Evolutionary conservation across 2,888 invertebrate genomes (phyloP), one percentile per base, ranked within the genome.

Genomic region (Clunio marinus): DNA sequence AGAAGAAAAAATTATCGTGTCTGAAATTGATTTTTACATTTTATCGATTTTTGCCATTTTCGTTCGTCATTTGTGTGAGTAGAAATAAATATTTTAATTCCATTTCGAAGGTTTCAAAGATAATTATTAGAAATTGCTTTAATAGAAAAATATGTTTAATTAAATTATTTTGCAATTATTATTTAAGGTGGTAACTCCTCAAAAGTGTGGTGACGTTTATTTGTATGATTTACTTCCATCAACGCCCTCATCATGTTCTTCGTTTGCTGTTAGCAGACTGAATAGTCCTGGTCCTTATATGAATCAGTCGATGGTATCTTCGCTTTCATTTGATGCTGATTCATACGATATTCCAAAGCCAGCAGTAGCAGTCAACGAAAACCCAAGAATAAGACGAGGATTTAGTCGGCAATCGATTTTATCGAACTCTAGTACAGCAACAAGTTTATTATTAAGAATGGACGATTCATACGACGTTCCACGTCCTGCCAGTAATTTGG

Each of bases 191-290:
- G 81, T 87, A 71, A 86, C 86, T 69, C 87, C 88, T 37, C 86
- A 87, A 76, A 85, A 86, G 77, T 84, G 84, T 77, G 88, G 88
- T 73, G 88, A 88, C 77, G 86, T 88, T 59, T 88, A 86, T 77
- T 78, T 87, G 71, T 88, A 88, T 78, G 87, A 88, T 77, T 81
- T 84, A 75, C 83, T 86, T 70, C 81, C 75, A 70, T 28, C 72
- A 70, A 59, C 82, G 10, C 69, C 70, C 2, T 32, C 60, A 2
- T 73, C 77, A 70, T 76, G 76, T 70, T 76, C 76, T 28, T 68
- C 68, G 8, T 27, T 25, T 17, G 27, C 25, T 17, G 37, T 58
- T n/a, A 60, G 60, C 37, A 17, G 46, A 27, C 5, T 65, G 17
- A 72, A 71, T 67, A 70, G 71, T 28, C 71, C 69, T 27, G 71